Evolutionary conservation across 2,797 vertebrate species (phyloP).

Genomic region (Pipistrellus nathusii): DNA sequence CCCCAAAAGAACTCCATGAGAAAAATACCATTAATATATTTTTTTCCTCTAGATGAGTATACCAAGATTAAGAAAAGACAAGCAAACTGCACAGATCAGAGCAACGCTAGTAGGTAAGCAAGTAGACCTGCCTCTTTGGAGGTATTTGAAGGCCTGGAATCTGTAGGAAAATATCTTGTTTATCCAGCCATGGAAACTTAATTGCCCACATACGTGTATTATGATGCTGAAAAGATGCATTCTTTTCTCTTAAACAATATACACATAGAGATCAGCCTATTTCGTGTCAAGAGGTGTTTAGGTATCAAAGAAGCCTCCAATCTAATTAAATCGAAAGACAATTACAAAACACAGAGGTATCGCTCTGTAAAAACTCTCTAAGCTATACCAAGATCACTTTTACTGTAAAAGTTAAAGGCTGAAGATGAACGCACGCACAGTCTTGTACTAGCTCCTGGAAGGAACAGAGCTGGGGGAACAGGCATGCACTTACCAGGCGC

Average conservation of each 20-base stretch:
- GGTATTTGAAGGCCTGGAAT: not conserved
- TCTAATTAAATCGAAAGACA: constrained; percentile 53
- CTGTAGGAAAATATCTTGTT: not conserved
- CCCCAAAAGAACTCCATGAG: not conserved
- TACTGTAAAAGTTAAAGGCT: constrained; percentile 34
- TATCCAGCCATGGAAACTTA: not conserved
- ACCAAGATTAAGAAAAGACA: constrained; percentile 1
- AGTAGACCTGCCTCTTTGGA: not conserved
- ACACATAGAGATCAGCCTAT: not conserved
- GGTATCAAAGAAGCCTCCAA: not conserved
- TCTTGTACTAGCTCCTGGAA: not conserved
- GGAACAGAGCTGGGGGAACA: not conserved
- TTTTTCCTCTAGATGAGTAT: constrained; percentile 7
- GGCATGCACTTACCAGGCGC: constrained; percentile 93
- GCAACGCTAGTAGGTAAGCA: not conserved
- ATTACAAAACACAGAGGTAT: constrained; percentile 12
- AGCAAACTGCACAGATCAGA: not conserved
- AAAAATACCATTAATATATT: not conserved
- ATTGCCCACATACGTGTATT: not conserved
- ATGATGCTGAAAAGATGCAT: not conserved
- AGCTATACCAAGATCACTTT: constrained; percentile 31
- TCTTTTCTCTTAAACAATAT: constrained; percentile 13
- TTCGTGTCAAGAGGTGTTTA: not conserved
- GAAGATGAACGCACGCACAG: constrained; percentile 11
- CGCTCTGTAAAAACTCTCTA: constrained; percentile 29